These are phyloP conservation scores for Hylaea fasciaria DNA, from an alignment of 2,888 invertebrate genomes.

Conservation along the genomic window DNA sequence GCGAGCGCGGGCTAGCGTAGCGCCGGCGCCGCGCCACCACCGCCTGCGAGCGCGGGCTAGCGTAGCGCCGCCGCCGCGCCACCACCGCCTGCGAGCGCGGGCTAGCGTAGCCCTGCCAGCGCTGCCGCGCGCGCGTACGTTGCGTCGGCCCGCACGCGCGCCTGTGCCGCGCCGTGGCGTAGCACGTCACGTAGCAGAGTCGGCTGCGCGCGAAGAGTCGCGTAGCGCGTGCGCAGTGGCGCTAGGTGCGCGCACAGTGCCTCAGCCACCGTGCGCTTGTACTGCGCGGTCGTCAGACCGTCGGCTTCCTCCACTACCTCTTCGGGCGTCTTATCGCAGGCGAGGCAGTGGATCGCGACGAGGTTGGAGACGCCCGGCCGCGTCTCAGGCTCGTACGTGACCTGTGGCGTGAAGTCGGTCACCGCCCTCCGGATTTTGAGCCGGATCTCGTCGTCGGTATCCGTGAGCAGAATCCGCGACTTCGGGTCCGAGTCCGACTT, in stretches of 20 bases:
- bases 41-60: slow-evolving; percentile 17
- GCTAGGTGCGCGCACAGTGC: slow-evolving; percentile 82
- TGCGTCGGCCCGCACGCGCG: slow-evolving; percentile 84
- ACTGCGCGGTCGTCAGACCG: slow-evolving; percentile 90
- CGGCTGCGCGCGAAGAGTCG: slow-evolving; percentile 66
- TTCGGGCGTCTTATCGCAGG: slow-evolving; percentile 87
- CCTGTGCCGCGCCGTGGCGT: slow-evolving; percentile 71
- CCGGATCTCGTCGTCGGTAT: slow-evolving; percentile 75
- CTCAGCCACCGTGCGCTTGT: slow-evolving; percentile 66
- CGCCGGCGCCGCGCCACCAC: slow-evolving; percentile 42
- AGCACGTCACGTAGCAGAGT: slow-evolving; percentile 85
- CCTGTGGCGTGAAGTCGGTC: slow-evolving; percentile 93
- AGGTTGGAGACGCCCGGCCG: slow-evolving; percentile 97
- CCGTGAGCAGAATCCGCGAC: slow-evolving; percentile 92
- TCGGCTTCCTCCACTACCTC: slow-evolving; percentile 88
- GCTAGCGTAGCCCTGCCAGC: slow-evolving; percentile 82
- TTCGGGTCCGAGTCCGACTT: slow-evolving; percentile 94
- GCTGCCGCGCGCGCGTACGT: slow-evolving; percentile 87
- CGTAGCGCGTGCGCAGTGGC: slow-evolving; percentile 62
- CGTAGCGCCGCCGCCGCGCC: slow-evolving; percentile 38
- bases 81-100: slow-evolving; percentile 27
- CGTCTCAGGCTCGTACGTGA: slow-evolving; percentile 91
- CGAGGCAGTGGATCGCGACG: slow-evolving; percentile 89
- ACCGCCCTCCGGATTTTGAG: slow-evolving; percentile 91
- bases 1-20: slow-evolving; percentile 63